Evolutionary conservation across 1,140 invertebrate genomes (phyloP).

Genomic region (Drosophila lini): DNA sequence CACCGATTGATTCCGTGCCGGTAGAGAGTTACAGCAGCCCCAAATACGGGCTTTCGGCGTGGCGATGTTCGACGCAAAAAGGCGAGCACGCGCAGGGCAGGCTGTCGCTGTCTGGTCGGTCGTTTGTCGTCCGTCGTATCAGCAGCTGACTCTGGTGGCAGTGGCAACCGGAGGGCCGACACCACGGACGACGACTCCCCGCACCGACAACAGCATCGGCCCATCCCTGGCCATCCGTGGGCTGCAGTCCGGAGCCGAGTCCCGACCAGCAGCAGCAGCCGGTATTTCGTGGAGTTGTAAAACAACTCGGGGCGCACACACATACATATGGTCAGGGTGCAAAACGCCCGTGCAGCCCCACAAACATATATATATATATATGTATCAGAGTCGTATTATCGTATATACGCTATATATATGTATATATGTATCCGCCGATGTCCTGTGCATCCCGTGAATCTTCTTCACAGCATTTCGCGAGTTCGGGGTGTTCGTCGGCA

Average conservation of each 20-base stretch:
- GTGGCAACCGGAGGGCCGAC: slow-evolving; percentile 33
- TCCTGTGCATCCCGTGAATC: slow-evolving; percentile 67
- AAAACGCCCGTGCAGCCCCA: slow-evolving; percentile 26
- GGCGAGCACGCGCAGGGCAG: slow-evolving; percentile 67
- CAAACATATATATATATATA: slow-evolving; percentile 6
- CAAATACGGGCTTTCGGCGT: slow-evolving; percentile 28
- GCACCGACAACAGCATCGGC: slow-evolving; percentile 44
- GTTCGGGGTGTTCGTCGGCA: slow-evolving; percentile 10
- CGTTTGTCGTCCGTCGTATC: slow-evolving; percentile 52
- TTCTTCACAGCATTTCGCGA: slow-evolving; percentile 36
- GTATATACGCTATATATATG: slow-evolving; percentile 16
- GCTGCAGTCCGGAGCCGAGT: slow-evolving; percentile 24
- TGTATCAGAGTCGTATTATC: slow-evolving; percentile 9
- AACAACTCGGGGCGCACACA: slow-evolving; percentile 28
- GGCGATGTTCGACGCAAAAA: slow-evolving; percentile 61
- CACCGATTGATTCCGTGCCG: neutral
- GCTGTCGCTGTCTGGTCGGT: slow-evolving; percentile 16
- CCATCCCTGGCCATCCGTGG: slow-evolving; percentile 14
- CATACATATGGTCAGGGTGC: slow-evolving; percentile 27
- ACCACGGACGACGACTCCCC: slow-evolving; percentile 30
- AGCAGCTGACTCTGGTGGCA: slow-evolving; percentile 56
- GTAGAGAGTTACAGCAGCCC: neutral
- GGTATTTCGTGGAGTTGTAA: slow-evolving; percentile 52
- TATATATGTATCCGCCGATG: slow-evolving; percentile 32
- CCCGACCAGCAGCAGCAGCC: slow-evolving; percentile 47